Base-by-base conservation (phyloP, 2,113 vertebrate genomes). In the Nothoprocta pentlandii region DNA sequence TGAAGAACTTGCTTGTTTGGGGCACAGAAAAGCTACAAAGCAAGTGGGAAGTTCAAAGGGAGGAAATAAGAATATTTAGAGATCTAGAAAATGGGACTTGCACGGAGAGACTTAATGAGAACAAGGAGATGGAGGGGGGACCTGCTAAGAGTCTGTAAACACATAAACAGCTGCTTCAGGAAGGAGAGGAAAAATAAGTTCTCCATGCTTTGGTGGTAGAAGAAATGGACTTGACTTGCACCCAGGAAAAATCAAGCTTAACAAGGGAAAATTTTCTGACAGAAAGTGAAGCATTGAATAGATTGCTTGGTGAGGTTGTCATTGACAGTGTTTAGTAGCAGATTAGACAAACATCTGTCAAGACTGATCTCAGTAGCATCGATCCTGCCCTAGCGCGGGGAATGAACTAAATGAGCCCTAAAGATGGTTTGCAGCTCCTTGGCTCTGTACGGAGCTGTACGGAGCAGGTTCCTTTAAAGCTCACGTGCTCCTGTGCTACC, bases 401-500 rank as follows among this genome's bases (percentile, higher is more conserved):
- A 75, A 44, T 1, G 10, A 23, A 10, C 41, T 68, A 41, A 42
- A 58, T 46, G 75, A 68, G 58, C 71, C 63, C 83, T n/a, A 3
- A 51, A 62, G 79, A 58, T 58, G 16, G 41, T 34, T 77, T 56
- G 32, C 32, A 5, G 58, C 74, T 53, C 51, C 49, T 1, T 2
- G 41, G 61, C 23, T 67, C 63, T 44, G 49, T 20, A 5, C 77
- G 1, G 42, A 59, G 76, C 76, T 73, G 41, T 76, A 21, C 9
- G 71, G 5, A 41, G n/a, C 10, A 1, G 28, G 3, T 19, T 26
- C 11, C 51, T 47, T 59, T 15, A 42, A 34, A 66, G 62, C 49
- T 59, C 10, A 12, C 9, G 1, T 61, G 10, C 9, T 42, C 46
- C 69, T 44, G 0, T 5, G 1, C 30, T 2, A 3, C 2, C 0